phyloP scores from a whole-genome alignment of 2,797 vertebrate genomes.

The Gambelia wislizenii region DNA sequence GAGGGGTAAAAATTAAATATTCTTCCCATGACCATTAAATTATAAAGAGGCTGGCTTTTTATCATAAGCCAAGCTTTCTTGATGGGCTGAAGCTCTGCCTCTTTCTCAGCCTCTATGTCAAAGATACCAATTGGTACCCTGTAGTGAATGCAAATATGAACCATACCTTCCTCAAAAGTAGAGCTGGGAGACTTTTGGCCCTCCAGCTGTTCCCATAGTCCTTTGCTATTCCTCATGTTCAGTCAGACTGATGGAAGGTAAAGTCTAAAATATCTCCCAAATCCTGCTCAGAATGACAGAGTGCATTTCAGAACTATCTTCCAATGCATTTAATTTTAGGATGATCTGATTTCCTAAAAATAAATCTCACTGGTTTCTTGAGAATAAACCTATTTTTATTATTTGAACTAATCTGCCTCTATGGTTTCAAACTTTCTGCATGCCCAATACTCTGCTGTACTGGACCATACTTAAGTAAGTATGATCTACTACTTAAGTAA shows the following conservation, averaged over 20 bases:
- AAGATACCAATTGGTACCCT: neutral
- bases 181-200: too few species aligned
- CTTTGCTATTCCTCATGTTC: too few species aligned
- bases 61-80: neutral
- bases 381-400: neutral
- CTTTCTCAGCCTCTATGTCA: neutral
- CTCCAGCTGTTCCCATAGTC: too few species aligned
- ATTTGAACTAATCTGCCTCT: neutral
- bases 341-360: neutral
- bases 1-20: neutral
- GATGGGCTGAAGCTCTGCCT: neutral
- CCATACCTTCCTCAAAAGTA: too few species aligned
- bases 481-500: too few species aligned
- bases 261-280: too few species aligned
- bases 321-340: neutral
- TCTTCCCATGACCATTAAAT: slow-evolving; percentile 3
- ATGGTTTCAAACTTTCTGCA: neutral
- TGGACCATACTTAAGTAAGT: neutral
- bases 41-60: neutral
- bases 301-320: neutral
- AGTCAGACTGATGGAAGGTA: too few species aligned
- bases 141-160: neutral
- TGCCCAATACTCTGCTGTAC: neutral
- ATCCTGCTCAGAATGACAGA: neutral
- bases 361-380: neutral